Conservation (phyloP, 2,113 vertebrate genomes). For the Arothron firmamentum region DNA sequence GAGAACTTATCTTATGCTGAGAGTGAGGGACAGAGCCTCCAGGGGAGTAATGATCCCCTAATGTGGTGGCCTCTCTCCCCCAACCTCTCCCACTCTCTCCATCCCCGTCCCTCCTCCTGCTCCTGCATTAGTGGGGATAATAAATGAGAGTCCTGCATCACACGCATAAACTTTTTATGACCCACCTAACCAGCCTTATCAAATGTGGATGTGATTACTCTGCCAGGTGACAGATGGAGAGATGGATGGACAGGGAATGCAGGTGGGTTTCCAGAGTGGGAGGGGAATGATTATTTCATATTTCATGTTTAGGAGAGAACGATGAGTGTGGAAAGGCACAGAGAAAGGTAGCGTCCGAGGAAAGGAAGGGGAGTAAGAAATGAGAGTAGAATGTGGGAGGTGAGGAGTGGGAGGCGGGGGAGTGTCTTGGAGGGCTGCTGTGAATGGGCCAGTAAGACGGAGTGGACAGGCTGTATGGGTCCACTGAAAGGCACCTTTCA, state of each 20-base stretch:
- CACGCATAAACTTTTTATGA: slow-evolving; percentile 74
- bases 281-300: slow-evolving; percentile 46
- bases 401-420: slow-evolving; percentile 71
- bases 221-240: slow-evolving; percentile 57
- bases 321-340: slow-evolving; percentile 26
- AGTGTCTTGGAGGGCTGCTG: slow-evolving; percentile 57
- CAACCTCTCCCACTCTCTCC: slow-evolving; percentile 52
- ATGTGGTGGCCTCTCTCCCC: slow-evolving; percentile 60
- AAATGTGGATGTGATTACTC: slow-evolving; percentile 69
- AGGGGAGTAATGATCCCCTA: slow-evolving; percentile 71
- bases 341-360: slow-evolving; percentile 37
- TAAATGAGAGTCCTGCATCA: slow-evolving; percentile 66
- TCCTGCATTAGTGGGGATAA: slow-evolving; percentile 74
- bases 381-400: slow-evolving; percentile 57
- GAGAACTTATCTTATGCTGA: slow-evolving; percentile 54
- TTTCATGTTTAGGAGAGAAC: slow-evolving; percentile 24
- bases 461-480: slow-evolving; percentile 75
- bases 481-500: slow-evolving; percentile 70
- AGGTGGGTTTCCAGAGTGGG: slow-evolving; percentile 3
- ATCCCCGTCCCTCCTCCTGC: slow-evolving; percentile 22
- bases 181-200: slow-evolving; percentile 71
- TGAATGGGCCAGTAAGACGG: slow-evolving; percentile 75
- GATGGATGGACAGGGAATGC: slow-evolving; percentile 48
- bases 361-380: slow-evolving; percentile 59
- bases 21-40: slow-evolving; percentile 59